These are phyloP conservation scores for Pteria penguin DNA, from an alignment of 2,888 invertebrate species.

Conservation along the genomic window DNA sequence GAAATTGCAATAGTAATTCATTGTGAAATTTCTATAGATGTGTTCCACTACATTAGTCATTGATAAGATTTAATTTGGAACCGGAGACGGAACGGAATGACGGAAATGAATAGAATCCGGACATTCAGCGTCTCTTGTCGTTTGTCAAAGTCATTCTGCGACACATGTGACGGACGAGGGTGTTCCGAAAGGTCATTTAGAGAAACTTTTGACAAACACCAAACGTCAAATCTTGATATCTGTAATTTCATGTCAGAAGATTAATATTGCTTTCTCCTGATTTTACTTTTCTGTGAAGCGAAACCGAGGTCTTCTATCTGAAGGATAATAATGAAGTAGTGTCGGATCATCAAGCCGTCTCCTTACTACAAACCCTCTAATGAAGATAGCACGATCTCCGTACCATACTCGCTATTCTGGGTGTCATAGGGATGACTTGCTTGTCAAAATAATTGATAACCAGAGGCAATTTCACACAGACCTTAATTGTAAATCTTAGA, in stretches of 20 bases:
- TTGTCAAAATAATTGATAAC: slow-evolving; percentile 27
- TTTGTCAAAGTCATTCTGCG: slow-evolving; percentile 46
- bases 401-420: neutral
- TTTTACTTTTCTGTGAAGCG: slow-evolving; percentile 15
- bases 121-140: slow-evolving; percentile 28
- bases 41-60: neutral
- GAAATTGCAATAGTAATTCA: no score
- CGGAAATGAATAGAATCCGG: slow-evolving; percentile 32
- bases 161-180: slow-evolving; percentile 44
- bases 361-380: neutral
- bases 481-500: slow-evolving; percentile 9
- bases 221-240: slow-evolving; percentile 32
- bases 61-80: slow-evolving; percentile 30
- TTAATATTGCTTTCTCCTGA: slow-evolving; percentile 26
- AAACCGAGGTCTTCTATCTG: slow-evolving; percentile 6
- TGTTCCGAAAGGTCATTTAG: slow-evolving; percentile 43
- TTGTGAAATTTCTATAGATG: neutral
- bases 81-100: slow-evolving; percentile 17
- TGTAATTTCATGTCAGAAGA: slow-evolving; percentile 28
- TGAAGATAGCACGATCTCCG: neutral
- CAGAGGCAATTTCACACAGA: neutral
- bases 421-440: slow-evolving; percentile 17
- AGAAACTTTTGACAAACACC: slow-evolving; percentile 36
- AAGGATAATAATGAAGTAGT: slow-evolving; percentile 23
- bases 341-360: slow-evolving; percentile 11